Base-by-base conservation (phyloP, 2,113 vertebrate species). In the Nothoprocta pentlandii region DNA sequence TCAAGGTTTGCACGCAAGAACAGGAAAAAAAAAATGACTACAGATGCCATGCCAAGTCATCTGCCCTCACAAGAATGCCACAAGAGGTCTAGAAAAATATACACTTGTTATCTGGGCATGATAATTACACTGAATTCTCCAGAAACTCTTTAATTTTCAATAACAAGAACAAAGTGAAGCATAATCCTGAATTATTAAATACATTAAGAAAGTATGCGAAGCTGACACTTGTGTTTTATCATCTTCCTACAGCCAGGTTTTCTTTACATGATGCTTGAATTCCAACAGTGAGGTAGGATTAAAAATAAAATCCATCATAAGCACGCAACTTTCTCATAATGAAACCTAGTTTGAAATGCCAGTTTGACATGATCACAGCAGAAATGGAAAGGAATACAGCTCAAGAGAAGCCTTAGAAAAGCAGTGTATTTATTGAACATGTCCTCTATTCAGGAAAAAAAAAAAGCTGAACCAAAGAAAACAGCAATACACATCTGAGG, bases 281-380 rank as follows among this genome's bases (percentile, higher is more conserved):
- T 95, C 82, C 82, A 91, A 61, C 41, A 61, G 89, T 15, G 66
- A 94, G 76, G 69, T 47, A 89, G 93, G 89, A 92, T 96, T 93
- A 95, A 93, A 94, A 95, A 74, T 80, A 90, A 95, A 96, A 73
- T 59, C 85, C 76, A 75, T 88, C 54, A 70, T 2, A 30, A 92
- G 53, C 7, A 3, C 44, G 47, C 36, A 75, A 44, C 69, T 68
- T 82, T 4, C 4, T 51, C 47, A 80, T 2, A 85, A 67, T 69
- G 91, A 89, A 71, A 75, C 22, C 32, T 21, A 22, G 32, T 49
- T 80, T 84, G 80, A 63, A 87, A 42, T 11, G 6, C 4, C 4
- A 36, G 28, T 75, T 88, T 91, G 75, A 83, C 90, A 59, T 23
- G 67, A 90, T 93, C 81, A 64, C 15, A 46, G 22, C 34, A 49